These are phyloP conservation scores for Mastomys natalensis DNA, from an alignment of 2,113 vertebrate species.

Conservation along the genomic window DNA sequence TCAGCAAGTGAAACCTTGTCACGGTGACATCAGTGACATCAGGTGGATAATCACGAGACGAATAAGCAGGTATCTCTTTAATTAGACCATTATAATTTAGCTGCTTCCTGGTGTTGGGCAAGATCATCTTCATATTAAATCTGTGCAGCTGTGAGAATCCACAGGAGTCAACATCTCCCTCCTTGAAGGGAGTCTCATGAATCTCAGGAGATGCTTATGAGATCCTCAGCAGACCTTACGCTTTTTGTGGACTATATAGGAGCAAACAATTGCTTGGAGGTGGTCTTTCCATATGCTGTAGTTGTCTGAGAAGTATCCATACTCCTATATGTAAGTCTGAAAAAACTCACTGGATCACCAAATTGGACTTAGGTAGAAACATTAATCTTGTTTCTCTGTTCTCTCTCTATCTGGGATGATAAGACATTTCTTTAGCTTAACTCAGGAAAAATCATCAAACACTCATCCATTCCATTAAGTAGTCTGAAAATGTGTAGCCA, in stretches of 20 bases:
- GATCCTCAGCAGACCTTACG: background rate
- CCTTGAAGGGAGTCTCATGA: background rate
- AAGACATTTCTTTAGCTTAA: background rate
- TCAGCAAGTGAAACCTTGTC: background rate
- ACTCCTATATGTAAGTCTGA: background rate
- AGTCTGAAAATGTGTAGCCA: background rate
- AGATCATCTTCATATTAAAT: background rate
- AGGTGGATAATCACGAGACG: too few species aligned
- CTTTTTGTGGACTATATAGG: too few species aligned
- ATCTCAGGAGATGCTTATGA: too few species aligned
- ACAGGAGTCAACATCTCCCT: background rate
- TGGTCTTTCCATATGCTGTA: too few species aligned
- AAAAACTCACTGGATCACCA: background rate
- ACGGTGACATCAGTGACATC: too few species aligned
- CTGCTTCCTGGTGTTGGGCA: background rate
- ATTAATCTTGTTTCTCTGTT: background rate
- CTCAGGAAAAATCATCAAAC: background rate
- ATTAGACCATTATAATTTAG: background rate
- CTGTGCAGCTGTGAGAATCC: background rate
- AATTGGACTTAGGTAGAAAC: background rate
- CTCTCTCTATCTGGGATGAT: background rate
- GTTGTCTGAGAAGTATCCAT: background rate
- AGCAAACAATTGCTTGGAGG: background rate
- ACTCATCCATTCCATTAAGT: background rate
- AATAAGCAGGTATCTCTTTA: background rate